Conservation (phyloP, 2,797 vertebrate species). For the Pipistrellus pipistrellus region DNA sequence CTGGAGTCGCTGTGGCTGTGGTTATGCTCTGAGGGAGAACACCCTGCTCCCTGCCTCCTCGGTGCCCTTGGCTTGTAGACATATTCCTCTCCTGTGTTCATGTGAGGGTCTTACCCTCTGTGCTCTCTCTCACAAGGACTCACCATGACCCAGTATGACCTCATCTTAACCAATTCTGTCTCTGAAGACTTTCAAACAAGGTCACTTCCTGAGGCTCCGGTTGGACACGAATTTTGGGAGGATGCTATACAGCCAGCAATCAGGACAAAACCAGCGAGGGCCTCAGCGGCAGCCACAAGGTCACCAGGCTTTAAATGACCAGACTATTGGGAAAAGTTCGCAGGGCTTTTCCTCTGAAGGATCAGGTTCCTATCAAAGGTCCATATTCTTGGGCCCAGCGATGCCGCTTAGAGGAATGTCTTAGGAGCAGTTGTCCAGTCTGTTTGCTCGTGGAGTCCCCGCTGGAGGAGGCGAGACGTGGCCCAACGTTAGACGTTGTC, state of each 20-base stretch:
- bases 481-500: too few relatives aligned
- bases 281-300: too few relatives aligned
- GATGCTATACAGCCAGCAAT: neutral
- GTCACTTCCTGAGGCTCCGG: neutral
- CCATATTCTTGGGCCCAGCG: neutral
- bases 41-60: neutral
- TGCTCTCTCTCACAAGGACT: neutral
- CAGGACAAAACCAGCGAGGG: neutral
- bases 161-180: neutral
- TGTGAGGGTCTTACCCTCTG: neutral
- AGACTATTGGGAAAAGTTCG: neutral
- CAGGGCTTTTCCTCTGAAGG: neutral
- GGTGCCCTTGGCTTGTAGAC: neutral
- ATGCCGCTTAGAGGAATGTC: neutral
- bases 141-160: neutral
- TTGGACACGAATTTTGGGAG: neutral
- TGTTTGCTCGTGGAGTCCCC: neutral
- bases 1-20: neutral
- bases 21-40: too few relatives aligned
- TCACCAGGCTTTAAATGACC: neutral
- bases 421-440: neutral
- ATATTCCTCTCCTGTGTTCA: fast-evolving
- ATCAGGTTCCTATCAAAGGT: neutral
- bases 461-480: too few relatives aligned
- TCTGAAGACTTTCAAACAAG: neutral